Base-by-base conservation (phyloP, 2,888 invertebrate genomes). In the Lasioglossum leucozonium region DNA sequence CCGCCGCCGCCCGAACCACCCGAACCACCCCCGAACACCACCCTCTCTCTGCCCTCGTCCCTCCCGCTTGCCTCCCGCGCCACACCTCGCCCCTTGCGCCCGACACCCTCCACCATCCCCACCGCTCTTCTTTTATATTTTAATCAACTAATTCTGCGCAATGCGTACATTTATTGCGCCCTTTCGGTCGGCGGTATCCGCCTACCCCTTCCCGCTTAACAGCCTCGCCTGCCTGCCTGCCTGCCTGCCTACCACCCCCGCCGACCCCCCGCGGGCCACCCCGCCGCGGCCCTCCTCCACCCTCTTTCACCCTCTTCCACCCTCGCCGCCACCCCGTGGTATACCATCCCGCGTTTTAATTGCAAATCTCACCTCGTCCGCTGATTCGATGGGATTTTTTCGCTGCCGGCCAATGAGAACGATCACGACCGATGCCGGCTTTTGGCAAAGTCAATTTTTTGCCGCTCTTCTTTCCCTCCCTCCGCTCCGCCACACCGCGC, bases 101-200 rank as follows among this genome's bases (percentile, higher is more conserved):
- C 85, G 83, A 83, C 67, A 87, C 85, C 84, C 84, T 87, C 88
- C 82, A 75, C 85, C 84, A 90, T 91, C 88, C 91, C 91, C 90
- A 91, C 90, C 91, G 89, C 89, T 91, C 94, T 93, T 93, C 94
- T 94, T 94, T 95, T 94, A 94, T 94, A 94, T 95, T 95, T 94
- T 94, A 94, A 95, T 94, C 94, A 95, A 95, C 94, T 95, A 94
- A 94, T 94, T 94, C 94, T 94, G 94, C 94, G 94, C 94, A 93
- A 93, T 94, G 94, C 94, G 94, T 94, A 94, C 94, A 94, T 94
- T 94, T 94, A 93, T 93, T 92, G 91, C 93, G 93, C 93, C 93
- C 92, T 93, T 93, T 92, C 91, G 90, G 90, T 87, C 87, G 88
- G 72, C 87, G 87, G 83, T 84, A 89, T 84, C 89, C 90, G 82